Evolutionary conservation across 2,113 vertebrate species (phyloP), one percentile per base, ranked within the genome.

Genomic region (Nanorana parkeri): DNA sequence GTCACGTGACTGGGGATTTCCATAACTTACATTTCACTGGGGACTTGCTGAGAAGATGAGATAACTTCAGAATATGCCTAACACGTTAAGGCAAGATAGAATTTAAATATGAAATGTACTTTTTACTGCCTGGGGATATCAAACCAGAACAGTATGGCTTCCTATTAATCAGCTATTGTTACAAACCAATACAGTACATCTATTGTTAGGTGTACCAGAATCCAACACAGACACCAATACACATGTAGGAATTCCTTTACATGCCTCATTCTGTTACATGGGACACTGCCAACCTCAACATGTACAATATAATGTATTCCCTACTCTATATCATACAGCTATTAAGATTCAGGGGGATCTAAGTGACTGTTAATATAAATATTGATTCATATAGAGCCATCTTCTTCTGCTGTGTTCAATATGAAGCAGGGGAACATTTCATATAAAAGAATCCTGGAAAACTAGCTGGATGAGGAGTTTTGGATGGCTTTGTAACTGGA

Each of bases 1-100:
- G 56, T 74, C 80, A 81, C 29, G 66, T 36, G 63, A 19, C 24
- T n/a, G n/a, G 8, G 60, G 80, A 81, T 74, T 81, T 81, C 15
- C 41, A 29, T 51, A 63, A 41, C 19, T 81, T 65, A 73, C 26
- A 73, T 26, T 73, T 36, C 78, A 73, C 78, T 17, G 54, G 80
- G 47, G 69, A 81, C 55, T 15, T 36, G 4, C 69, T 81, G 80
- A 54, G 54, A 74, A 55, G 41, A 81, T 66, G 61, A 41, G 79
- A 81, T 81, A 81, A 74, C n/a, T 74, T 73, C 54, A 58, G 21
- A 23, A 24, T 20, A 19, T 66, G 60, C 7, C 65, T 68, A 66
- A 28, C 3, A 24, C 51, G 29, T 58, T 47, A 64, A 47, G 21
- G 21, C 17, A 32, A 61, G 36, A 81, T 5, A 47, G 20, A 73